Base-by-base conservation (phyloP, 2,113 vertebrate species). In the Ammodytes dubius region DNA sequence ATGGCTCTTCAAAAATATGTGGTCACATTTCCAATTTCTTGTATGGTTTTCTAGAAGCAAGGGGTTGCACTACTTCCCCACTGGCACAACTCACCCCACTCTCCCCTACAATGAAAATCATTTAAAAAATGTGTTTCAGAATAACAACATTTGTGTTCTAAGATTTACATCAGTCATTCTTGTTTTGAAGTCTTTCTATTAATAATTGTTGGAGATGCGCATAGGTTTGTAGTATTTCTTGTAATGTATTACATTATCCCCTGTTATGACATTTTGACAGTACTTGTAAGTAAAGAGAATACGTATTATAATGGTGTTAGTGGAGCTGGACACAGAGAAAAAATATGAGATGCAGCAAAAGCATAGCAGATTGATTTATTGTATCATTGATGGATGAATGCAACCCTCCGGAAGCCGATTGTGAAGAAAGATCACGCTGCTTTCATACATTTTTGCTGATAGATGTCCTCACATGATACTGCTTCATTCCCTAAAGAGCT, bases 401-500 rank as follows among this genome's bases (percentile, higher is more conserved):
- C 66, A 71, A 52, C 54, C 8, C 45, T 75, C 40, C 27, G 60
- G 67, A 74, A 80, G 47, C 11, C 66, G 63, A 86, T 71, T 77
- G 35, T 59, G 42, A 49, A 17, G 45, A 80, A 72, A 71, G 14
- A 42, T 74, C 49, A 54, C 50, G 39, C 19, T 27, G 4, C 73
- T 88, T 81, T 73, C 13, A 54, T 46, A 40, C 58, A 64, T 52
- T 56, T 73, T n/a, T 45, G 7, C 63, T 67, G 64, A 50, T 71
- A 79, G 49, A 66, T 80, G 76, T 74, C 58, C 57, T 43, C 57
- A 79, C 87, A 88, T 69, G 66, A 82, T 77, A 43, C 65, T 52
- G 19, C 42, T 83, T 77, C 81, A 82, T 83, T 84, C 79, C 58
- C 79, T 65, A 67, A 87, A 87, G 77, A 85, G 76, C 67, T 74